Evolutionary conservation across 2,888 invertebrate species (phyloP).

Genomic region (Ctenicera cuprea): DNA sequence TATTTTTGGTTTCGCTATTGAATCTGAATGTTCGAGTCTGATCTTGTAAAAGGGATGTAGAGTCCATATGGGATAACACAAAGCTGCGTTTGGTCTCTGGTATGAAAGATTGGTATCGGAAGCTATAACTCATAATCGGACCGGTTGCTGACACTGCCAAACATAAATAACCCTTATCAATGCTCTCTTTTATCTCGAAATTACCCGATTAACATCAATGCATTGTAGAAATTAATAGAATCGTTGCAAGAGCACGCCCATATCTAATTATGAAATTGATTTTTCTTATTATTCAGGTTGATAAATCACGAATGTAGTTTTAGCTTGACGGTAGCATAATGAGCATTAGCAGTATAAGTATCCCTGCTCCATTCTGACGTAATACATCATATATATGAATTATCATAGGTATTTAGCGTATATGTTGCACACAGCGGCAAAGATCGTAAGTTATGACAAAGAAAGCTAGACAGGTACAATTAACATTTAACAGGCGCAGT

Average conservation of each 20-base stretch:
- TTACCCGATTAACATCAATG: slow-evolving; percentile 59
- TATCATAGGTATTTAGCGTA: slow-evolving; percentile 50
- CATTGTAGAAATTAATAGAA: slow-evolving; percentile 62
- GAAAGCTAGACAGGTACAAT: slow-evolving; percentile 6
- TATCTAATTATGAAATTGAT: slow-evolving; percentile 55
- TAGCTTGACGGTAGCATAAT: slow-evolving; percentile 55
- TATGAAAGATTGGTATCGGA: slow-evolving; percentile 57
- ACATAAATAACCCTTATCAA: slow-evolving; percentile 65
- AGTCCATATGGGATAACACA: slow-evolving; percentile 34
- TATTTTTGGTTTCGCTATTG: too few species aligned
- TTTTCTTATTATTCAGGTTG: slow-evolving; percentile 46
- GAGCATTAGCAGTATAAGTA: slow-evolving; percentile 40
- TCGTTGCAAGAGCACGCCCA: slow-evolving; percentile 54
- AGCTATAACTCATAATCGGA: slow-evolving; percentile 61
- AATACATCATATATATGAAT: slow-evolving; percentile 55
- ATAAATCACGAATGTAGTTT: slow-evolving; percentile 38
- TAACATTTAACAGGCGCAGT: slow-evolving; percentile 2
- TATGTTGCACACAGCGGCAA: slow-evolving; percentile 20
- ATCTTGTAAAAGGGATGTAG: too few species aligned
- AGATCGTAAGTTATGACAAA: slow-evolving; percentile 16
- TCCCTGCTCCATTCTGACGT: slow-evolving; percentile 51
- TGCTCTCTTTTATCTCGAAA: slow-evolving; percentile 61
- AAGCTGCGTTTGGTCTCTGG: slow-evolving; percentile 44
- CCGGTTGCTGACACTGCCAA: slow-evolving; percentile 62
- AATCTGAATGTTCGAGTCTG: too few species aligned